Conservation (phyloP, 2,797 vertebrate species). For the Acipenser oxyrinchus region DNA sequence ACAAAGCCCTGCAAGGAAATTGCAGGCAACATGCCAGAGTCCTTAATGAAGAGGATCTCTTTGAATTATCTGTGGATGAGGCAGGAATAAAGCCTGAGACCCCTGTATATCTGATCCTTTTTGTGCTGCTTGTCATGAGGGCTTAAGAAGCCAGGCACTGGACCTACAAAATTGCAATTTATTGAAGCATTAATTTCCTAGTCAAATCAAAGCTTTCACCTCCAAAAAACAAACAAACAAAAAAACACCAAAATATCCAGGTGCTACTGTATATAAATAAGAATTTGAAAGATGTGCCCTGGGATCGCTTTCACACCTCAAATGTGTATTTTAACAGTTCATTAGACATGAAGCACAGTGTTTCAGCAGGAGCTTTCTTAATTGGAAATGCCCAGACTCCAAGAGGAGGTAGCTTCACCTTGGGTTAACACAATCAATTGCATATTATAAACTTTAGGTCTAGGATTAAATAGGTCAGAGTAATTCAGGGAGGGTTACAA, state of each 20-base stretch:
- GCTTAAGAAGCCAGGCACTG: slow-evolving; percentile 35
- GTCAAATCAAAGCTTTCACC: slow-evolving; percentile 40
- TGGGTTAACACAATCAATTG: no score
- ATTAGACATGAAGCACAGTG: slow-evolving; percentile 13
- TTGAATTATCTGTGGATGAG: slow-evolving; percentile 60
- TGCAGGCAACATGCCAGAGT: slow-evolving; percentile 51
- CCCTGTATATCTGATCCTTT: slow-evolving; percentile 56
- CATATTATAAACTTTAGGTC: no score
- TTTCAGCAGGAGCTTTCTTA: slow-evolving; percentile 7
- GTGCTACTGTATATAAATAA: neutral
- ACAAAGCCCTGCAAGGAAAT: slow-evolving; percentile 43
- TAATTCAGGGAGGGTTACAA: no score
- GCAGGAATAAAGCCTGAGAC: slow-evolving; percentile 48
- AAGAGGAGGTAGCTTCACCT: no score
- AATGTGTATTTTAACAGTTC: slow-evolving; percentile 14
- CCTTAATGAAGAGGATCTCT: slow-evolving; percentile 71
- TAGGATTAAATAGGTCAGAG: no score
- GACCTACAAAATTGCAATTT: slow-evolving; percentile 47
- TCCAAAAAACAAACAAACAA: no score
- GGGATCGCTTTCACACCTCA: slow-evolving; percentile 24
- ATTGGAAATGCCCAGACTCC: slow-evolving; percentile 18
- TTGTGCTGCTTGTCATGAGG: slow-evolving; percentile 43
- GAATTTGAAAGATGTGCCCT: slow-evolving; percentile 12
- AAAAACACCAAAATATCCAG: neutral
- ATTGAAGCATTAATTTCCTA: slow-evolving; percentile 45